Percentiles rank a stretch among this genome's conserved stretches.
Evolutionary conservation across 2,797 vertebrate genomes (phyloP).

Genomic region (Pteropus rufus): DNA sequence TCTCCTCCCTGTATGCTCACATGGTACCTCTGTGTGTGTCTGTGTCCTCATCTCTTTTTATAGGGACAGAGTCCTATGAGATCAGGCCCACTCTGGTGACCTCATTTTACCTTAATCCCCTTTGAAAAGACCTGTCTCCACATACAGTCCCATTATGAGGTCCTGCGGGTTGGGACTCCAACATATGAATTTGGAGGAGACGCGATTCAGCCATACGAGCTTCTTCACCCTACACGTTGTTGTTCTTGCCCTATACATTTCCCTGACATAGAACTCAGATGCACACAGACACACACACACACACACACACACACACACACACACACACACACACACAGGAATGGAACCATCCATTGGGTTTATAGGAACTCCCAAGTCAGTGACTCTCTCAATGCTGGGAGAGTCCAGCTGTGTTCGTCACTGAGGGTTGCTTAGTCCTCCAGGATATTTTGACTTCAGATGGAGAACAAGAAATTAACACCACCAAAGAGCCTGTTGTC

Average conservation of each 20-base stretch:
- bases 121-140: not conserved
- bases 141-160: rapidly evolving
- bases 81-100: not conserved
- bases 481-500: rapidly evolving
- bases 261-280: not conserved
- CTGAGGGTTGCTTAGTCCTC: too few relatives aligned
- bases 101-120: not conserved
- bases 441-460: not conserved
- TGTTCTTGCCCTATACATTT: not conserved
- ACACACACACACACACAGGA: not conserved
- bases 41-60: not conserved
- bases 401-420: not conserved
- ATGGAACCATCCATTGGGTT: too few relatives aligned
- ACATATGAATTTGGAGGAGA: not conserved
- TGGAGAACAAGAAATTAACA: not conserved
- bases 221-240: not conserved
- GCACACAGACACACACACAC: not conserved
- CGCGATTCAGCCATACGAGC: not conserved
- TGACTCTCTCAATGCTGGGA: too few relatives aligned
- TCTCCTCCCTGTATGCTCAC: not conserved
- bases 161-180: not conserved
- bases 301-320: not conserved
- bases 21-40: not conserved
- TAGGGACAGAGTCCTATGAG: not conserved
- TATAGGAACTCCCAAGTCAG: not conserved